These are phyloP conservation scores for Keiferia lycopersicella DNA, from an alignment of 2,888 invertebrate genomes.

Conservation along the genomic window DNA sequence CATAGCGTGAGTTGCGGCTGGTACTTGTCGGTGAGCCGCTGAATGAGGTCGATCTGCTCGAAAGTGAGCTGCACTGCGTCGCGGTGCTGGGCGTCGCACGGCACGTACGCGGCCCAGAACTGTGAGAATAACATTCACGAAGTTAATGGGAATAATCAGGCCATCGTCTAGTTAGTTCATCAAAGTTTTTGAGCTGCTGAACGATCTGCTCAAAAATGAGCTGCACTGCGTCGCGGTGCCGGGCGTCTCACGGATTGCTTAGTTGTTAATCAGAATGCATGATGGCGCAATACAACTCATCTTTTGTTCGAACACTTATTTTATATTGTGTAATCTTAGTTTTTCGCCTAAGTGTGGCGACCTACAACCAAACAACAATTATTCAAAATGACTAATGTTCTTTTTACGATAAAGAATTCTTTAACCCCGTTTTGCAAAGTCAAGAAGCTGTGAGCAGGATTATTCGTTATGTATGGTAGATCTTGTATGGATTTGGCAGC, in stretches of 20 bases:
- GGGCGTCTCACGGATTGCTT: conserved; percentile 85
- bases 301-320: too few species aligned
- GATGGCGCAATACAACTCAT: too few species aligned
- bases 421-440: too few species aligned
- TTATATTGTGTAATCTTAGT: too few species aligned
- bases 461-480: not conserved
- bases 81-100: conserved; percentile 90
- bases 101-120: conserved; percentile 95
- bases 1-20: conserved; percentile 89
- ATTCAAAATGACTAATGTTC: too few species aligned
- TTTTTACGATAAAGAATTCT: too few species aligned
- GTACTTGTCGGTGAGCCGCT: conserved; percentile 89
- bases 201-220: conserved; percentile 87
- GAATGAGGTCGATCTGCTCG: conserved; percentile 93
- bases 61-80: conserved; percentile 92
- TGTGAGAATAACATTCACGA: conserved; percentile 60
- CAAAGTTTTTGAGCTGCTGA: too few species aligned
- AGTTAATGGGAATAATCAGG: not conserved
- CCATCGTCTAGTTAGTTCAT: too few species aligned
- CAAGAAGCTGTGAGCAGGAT: too few species aligned
- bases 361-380: too few species aligned
- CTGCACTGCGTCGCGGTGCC: conserved; percentile 92
- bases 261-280: too few species aligned
- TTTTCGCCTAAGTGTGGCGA: too few species aligned
- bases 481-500: not conserved